Evolutionary conservation across 1,140 invertebrate species (phyloP).

Genomic region (Zaprionus kolodkinae): DNA sequence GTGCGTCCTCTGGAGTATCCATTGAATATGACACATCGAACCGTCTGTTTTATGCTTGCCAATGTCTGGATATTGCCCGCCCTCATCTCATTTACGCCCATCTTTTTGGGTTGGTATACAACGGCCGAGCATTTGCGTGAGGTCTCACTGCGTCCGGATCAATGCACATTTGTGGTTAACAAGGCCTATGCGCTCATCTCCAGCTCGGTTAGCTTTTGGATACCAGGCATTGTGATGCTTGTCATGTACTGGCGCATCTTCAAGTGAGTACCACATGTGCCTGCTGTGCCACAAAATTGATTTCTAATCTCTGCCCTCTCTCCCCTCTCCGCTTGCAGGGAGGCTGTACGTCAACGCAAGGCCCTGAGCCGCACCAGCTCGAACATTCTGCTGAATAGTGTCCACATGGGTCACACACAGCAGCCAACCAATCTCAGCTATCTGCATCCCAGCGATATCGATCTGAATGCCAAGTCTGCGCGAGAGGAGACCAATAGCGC

Average conservation of each 20-base stretch:
- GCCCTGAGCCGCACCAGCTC: constrained; percentile 92
- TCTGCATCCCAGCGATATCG: constrained; percentile 88
- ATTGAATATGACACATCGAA: constrained; percentile 92
- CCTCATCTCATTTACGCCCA: constrained; percentile 97
- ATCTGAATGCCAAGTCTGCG: constrained; percentile 82
- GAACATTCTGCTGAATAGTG: constrained; percentile 92
- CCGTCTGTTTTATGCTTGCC: constrained; percentile 92
- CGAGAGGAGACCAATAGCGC: constrained; percentile 86
- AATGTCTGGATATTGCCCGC: constrained; percentile 96
- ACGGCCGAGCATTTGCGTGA: constrained; percentile 90
- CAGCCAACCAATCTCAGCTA: constrained; percentile 87
- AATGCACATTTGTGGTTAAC: constrained; percentile 95
- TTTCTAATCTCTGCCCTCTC: constrained; percentile 18
- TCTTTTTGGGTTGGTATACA: constrained; percentile 96
- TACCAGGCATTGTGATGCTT: constrained; percentile 96
- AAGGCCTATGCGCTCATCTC: constrained; percentile 95
- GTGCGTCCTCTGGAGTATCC: constrained; percentile 95
- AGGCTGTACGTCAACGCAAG: constrained; percentile 94
- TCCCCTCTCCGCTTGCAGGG: constrained; percentile 85
- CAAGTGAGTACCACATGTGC: constrained; percentile 86
- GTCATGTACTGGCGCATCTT: constrained; percentile 96
- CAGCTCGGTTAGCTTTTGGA: constrained; percentile 97
- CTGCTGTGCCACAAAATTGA: constrained; percentile 24
- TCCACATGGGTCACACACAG: constrained; percentile 91
- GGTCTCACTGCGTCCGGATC: constrained; percentile 89